Evolutionary conservation across 2,113 vertebrate species (phyloP), one percentile per base, ranked within the genome.

Genomic region (Malurus elegans): DNA sequence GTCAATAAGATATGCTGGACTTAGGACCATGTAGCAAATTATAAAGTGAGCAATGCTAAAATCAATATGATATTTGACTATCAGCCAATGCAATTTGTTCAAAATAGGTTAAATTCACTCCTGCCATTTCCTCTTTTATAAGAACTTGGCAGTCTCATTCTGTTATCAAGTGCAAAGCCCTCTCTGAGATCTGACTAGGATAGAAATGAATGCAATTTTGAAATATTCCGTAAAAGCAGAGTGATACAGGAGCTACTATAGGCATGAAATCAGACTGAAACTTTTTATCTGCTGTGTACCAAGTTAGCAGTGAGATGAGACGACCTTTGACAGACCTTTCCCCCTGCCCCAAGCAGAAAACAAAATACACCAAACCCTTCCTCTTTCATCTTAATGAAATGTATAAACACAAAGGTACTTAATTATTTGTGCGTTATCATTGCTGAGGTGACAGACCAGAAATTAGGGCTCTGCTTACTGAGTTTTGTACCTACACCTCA

Each of bases 41-140:
- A 88, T 86, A 84, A 95, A 95, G 45, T 80, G 53, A 92, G 61
- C 29, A 89, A 26, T 86, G 80, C 48, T 91, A 92, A 94, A 96
- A 96, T 96, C 93, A 94, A 95, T 96, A 94, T 81, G 69, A 95
- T 93, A 96, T 96, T 91, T 97, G 96, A 97, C 83, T 91, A 81
- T 66, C 88, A 94, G 90, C 93, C 94, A 95, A 95, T 86, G 79
- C 20, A 96, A 94, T 95, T 95, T 96, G 80, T 92, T 92, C 93
- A 95, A 93, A 96, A 93, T 79, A 72, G 31, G 90, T 92, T 94
- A 95, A 96, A 95, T 90, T 74, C 71, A 70, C 72, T 90, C 69
- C 45, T 89, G 47, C 67, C 28, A 76, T 93, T 97, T 96, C 93
- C 95, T 91, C 44, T 53, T 95, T 86, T 94, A 70, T 70, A 96